A percentile compares a stretch with the other conserved stretches of the same genome.
Conservation (phyloP, 2,113 vertebrate genomes). For the Osmerus mordax region DNA sequence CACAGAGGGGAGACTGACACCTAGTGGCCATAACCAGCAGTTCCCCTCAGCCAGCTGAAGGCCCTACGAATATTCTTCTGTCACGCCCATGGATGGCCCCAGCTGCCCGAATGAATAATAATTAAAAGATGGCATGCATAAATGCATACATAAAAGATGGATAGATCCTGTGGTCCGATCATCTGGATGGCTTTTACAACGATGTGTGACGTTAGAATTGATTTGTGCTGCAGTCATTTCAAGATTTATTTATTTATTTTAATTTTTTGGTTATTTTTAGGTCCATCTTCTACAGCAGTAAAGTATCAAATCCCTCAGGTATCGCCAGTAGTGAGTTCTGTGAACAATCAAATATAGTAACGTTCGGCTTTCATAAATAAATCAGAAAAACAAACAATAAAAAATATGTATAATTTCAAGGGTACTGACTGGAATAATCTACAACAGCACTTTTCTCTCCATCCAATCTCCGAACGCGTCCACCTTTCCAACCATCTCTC, state of each 20-base stretch:
- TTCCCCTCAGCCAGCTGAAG: background rate
- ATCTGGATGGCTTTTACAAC: slow-evolving; percentile 20
- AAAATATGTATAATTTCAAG: too few species aligned
- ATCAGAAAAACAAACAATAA: too few species aligned
- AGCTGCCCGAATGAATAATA: slow-evolving; percentile 32
- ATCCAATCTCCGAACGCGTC: too few species aligned
- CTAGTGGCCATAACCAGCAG: slow-evolving; percentile 32
- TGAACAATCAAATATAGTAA: too few species aligned
- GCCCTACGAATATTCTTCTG: slow-evolving; percentile 20
- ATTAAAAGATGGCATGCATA: slow-evolving; percentile 37
- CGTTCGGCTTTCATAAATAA: too few species aligned
- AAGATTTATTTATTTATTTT: background rate
- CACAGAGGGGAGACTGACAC: slow-evolving; percentile 40
- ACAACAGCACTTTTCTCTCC: too few species aligned
- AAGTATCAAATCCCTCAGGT: too few species aligned
- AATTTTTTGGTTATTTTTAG: background rate
- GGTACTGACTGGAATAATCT: too few species aligned
- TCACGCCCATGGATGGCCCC: background rate
- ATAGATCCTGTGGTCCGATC: slow-evolving; percentile 39
- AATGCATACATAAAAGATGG: slow-evolving; percentile 26
- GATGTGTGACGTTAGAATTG: slow-evolving; percentile 22
- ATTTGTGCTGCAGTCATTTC: slow-evolving; percentile 49
- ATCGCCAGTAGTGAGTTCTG: background rate
- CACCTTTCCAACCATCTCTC: too few species aligned
- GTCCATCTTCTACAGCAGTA: background rate